These are phyloP conservation scores for Selenia dentaria DNA, from an alignment of 2,888 invertebrate genomes.

Conservation along the genomic window DNA sequence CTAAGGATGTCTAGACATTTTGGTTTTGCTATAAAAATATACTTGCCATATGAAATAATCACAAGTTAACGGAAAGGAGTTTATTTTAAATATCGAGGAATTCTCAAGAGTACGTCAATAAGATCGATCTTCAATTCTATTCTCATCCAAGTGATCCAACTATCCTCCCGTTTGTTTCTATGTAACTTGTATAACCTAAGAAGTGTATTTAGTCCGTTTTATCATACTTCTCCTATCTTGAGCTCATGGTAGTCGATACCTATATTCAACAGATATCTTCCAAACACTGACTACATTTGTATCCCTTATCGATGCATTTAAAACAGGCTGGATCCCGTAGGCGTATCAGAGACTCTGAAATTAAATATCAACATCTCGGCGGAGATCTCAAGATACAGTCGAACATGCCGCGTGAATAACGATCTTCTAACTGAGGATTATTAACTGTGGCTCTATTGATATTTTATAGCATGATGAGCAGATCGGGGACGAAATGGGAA, in stretches of 20 bases:
- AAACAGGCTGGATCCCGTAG: conserved; percentile 20
- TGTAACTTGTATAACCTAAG: too few relatives aligned
- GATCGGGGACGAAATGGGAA: conserved; percentile 5
- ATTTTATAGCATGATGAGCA: neutral
- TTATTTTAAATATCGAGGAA: too few relatives aligned
- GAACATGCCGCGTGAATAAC: conserved; percentile 14
- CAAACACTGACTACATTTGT: conserved; percentile 3
- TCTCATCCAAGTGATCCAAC: too few relatives aligned
- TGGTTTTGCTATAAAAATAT: too few relatives aligned
- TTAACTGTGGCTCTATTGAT: conserved; percentile 12
- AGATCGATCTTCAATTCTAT: too few relatives aligned
- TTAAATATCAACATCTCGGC: conserved; percentile 24
- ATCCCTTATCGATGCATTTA: conserved; percentile 17
- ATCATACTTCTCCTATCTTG: too few relatives aligned
- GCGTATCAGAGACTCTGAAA: conserved; percentile 26
- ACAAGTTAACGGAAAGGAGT: too few relatives aligned
- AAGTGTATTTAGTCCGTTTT: too few relatives aligned
- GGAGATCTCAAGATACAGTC: conserved; percentile 10
- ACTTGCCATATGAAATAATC: too few relatives aligned
- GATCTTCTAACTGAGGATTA: conserved; percentile 13
- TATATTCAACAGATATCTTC: neutral
- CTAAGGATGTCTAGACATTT: too few relatives aligned
- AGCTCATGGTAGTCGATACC: neutral
- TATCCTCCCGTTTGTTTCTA: too few relatives aligned
- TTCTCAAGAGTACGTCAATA: too few relatives aligned